Conservation (phyloP, 2,888 invertebrate species). For the Dusona sp. region DNA sequence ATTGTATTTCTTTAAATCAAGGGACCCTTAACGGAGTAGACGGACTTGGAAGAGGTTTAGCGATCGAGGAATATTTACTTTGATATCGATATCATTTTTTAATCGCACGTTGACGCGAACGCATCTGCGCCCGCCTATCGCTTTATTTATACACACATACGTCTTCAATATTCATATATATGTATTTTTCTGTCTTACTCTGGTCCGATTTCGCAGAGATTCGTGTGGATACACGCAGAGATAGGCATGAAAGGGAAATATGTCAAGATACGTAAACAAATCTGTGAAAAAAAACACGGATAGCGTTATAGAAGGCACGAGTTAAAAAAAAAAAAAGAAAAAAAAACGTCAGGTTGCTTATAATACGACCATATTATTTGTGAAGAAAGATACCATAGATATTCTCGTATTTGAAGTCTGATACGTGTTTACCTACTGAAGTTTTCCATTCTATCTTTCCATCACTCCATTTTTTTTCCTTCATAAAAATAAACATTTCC, state of each 20-base stretch:
- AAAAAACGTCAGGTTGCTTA: not conserved
- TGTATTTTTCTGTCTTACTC: not conserved
- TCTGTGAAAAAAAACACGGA: not conserved
- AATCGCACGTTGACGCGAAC: not conserved
- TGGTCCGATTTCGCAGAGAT: not conserved
- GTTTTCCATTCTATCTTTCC: not conserved
- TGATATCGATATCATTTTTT: not conserved
- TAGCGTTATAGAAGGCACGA: not conserved
- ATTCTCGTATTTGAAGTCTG: not conserved
- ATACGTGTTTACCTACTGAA: not conserved
- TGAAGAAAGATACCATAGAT: not conserved
- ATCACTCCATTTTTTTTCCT: not conserved
- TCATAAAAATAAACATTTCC: not conserved
- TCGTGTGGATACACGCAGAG: not conserved
- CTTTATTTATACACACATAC: not conserved
- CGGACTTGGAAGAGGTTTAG: too few relatives aligned
- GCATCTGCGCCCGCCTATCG: not conserved
- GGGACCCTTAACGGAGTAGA: not conserved
- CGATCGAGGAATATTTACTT: not conserved
- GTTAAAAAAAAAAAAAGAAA: not conserved
- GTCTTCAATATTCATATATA: not conserved
- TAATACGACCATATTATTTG: slow-evolving; percentile 1
- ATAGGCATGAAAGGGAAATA: not conserved
- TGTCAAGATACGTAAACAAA: not conserved
- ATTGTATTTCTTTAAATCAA: too few relatives aligned